Percentiles rank a stretch among this genome's conserved stretches.
phyloP scores from a whole-genome alignment of 2,888 invertebrate genomes.

The Drosophila niveifrons region DNA sequence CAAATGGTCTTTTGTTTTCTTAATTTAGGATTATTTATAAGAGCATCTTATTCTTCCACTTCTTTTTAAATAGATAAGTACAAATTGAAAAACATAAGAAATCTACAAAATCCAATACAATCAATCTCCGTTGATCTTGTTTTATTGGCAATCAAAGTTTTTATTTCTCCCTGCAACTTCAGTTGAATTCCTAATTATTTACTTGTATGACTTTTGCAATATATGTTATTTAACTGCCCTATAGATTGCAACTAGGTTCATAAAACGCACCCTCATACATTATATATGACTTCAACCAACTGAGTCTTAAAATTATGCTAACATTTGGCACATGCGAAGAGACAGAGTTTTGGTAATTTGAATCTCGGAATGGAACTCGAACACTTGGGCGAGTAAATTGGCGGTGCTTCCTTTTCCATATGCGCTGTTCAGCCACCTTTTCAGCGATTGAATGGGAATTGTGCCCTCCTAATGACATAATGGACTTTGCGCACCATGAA shows the following conservation, averaged over 20 bases:
- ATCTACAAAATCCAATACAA: background rate
- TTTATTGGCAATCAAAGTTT: background rate
- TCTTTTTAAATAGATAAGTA: background rate
- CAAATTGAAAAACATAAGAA: background rate
- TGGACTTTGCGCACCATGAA: constrained; percentile 72
- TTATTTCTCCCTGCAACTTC: background rate
- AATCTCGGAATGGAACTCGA: constrained; percentile 61
- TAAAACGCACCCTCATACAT: constrained; percentile 41
- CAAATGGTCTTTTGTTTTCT: background rate
- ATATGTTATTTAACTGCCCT: constrained; percentile 12
- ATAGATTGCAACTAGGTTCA: constrained; percentile 9
- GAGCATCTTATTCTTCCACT: background rate
- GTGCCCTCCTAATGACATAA: constrained; percentile 78
- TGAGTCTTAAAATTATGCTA: constrained; percentile 60
- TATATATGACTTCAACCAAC: constrained; percentile 24
- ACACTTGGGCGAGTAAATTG: constrained; percentile 48
- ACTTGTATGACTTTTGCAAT: constrained; percentile 33
- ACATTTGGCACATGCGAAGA: constrained; percentile 60
- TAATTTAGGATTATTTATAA: background rate
- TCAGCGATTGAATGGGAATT: constrained; percentile 49
- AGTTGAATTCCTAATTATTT: constrained; percentile 4
- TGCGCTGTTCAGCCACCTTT: constrained; percentile 27
- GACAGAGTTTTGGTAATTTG: constrained; percentile 69
- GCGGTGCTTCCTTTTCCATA: constrained; percentile 48
- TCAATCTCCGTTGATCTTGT: background rate